A percentile compares a stretch with the other conserved stretches of the same genome.
These are phyloP conservation scores for Leucopsar rothschildi DNA, from an alignment of 2,113 vertebrate genomes.

Conservation along the genomic window DNA sequence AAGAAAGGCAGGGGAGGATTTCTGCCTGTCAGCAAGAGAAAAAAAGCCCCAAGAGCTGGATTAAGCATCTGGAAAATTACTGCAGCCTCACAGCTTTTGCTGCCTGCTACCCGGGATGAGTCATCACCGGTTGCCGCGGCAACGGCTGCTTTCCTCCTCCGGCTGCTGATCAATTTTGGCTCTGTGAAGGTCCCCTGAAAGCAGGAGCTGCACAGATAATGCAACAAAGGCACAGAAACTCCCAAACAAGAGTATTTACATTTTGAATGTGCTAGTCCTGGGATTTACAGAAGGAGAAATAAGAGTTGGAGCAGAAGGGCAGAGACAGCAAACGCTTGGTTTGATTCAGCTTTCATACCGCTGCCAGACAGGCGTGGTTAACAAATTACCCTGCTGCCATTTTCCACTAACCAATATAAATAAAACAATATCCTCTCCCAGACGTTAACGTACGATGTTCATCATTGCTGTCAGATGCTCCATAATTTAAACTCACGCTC, in stretches of 20 bases:
- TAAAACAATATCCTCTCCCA: neutral
- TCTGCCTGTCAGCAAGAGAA: constrained; percentile 6
- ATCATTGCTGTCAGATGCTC: neutral
- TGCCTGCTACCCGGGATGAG: constrained; percentile 53
- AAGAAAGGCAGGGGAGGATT: neutral
- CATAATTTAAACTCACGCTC: rapidly evolving
- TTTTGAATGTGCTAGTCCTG: neutral
- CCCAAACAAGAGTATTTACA: neutral
- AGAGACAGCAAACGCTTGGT: neutral
- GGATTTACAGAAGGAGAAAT: neutral
- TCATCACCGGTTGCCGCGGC: constrained; percentile 67
- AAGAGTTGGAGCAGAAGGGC: neutral
- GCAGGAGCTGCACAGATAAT: constrained; percentile 35
- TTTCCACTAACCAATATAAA: neutral
- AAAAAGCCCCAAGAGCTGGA: neutral
- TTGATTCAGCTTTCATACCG: neutral
- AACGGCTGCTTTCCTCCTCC: constrained; percentile 60
- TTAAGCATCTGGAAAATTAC: constrained; percentile 80
- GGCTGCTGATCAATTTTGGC: constrained; percentile 59
- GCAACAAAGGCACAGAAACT: constrained; percentile 15
- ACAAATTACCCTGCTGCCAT: neutral
- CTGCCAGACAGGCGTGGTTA: neutral
- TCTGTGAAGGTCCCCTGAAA: constrained; percentile 53
- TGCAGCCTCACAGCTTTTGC: constrained; percentile 65
- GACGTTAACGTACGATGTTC: neutral